Evolutionary conservation across 2,888 invertebrate genomes (phyloP).

Genomic region (Ophion ellenae): DNA sequence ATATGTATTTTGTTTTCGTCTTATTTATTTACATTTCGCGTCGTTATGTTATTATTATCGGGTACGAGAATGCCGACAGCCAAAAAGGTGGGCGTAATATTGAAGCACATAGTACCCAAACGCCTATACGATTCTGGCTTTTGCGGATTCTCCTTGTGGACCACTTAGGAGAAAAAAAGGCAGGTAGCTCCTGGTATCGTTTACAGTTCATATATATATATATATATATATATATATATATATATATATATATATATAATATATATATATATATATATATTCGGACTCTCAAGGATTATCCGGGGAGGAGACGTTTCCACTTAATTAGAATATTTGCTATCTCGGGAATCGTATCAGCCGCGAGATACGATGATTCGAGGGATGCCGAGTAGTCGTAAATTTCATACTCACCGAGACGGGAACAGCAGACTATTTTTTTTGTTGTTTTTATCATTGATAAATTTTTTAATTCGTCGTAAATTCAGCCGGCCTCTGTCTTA

Average conservation of each 20-base stretch:
- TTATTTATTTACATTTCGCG: slow-evolving; percentile 61
- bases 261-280: slow-evolving; percentile 20
- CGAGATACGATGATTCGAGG: slow-evolving; percentile 17
- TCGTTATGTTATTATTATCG: slow-evolving; percentile 76
- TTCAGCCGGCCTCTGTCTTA: not conserved
- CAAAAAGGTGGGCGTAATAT: slow-evolving; percentile 71
- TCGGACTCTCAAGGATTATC: slow-evolving; percentile 20
- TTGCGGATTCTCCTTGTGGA: slow-evolving; percentile 4
- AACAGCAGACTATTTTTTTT: not conserved
- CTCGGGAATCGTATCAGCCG: slow-evolving; percentile 18
- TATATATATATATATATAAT: slow-evolving; percentile 15
- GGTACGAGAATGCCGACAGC: slow-evolving; percentile 66
- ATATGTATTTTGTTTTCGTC: slow-evolving; percentile 45
- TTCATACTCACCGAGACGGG: slow-evolving; percentile 11
- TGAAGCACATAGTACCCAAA: slow-evolving; percentile 49
- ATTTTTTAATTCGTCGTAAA: slow-evolving; percentile 26
- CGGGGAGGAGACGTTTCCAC: slow-evolving; percentile 6
- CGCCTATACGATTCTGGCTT: slow-evolving; percentile 13
- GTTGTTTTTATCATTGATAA: slow-evolving; percentile 8
- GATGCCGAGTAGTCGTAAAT: slow-evolving; percentile 8
- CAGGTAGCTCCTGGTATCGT: slow-evolving; percentile 49
- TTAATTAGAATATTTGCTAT: slow-evolving; percentile 45
- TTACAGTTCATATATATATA: slow-evolving; percentile 3
- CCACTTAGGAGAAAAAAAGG: slow-evolving; percentile 12
- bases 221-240: slow-evolving; percentile 20